phyloP scores from a whole-genome alignment of 2,797 vertebrate species.

The Propithecus perrieri region DNA sequence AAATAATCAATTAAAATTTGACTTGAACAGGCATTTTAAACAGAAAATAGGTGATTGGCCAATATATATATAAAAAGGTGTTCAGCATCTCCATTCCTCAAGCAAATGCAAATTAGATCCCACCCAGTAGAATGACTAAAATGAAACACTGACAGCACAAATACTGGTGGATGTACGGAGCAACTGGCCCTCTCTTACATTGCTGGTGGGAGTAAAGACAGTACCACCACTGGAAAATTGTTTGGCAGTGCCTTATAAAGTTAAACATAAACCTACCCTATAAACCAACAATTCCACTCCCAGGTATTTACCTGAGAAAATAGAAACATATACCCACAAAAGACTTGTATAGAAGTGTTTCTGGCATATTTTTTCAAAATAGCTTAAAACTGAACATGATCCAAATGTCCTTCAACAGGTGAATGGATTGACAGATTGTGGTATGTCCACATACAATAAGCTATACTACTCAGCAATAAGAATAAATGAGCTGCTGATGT shows the following conservation, averaged over 20 bases:
- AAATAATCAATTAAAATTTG: not conserved
- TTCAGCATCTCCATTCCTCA: not conserved
- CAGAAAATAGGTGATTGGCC: not conserved
- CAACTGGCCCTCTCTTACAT: not conserved
- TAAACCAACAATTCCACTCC: not conserved
- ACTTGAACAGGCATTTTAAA: not conserved
- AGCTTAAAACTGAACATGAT: conserved; percentile 4
- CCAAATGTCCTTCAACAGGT: not conserved
- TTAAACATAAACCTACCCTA: not conserved
- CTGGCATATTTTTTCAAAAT: not conserved
- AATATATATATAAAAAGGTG: not conserved
- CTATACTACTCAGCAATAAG: not conserved
- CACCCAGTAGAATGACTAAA: too few relatives aligned
- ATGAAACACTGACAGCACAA: not conserved
- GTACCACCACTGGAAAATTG: not conserved
- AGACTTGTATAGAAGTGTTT: not conserved
- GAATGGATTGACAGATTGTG: not conserved
- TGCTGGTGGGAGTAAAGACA: accelerated
- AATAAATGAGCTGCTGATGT: not conserved
- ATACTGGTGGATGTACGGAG: not conserved
- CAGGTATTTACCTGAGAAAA: not conserved
- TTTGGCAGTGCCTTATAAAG: not conserved
- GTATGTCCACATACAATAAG: not conserved
- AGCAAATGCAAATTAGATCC: not conserved
- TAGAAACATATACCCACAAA: not conserved